Evolutionary conservation across 2,888 invertebrate genomes (phyloP), one percentile per base, ranked within the genome.

Genomic region (Andrena hattorfiana): DNA sequence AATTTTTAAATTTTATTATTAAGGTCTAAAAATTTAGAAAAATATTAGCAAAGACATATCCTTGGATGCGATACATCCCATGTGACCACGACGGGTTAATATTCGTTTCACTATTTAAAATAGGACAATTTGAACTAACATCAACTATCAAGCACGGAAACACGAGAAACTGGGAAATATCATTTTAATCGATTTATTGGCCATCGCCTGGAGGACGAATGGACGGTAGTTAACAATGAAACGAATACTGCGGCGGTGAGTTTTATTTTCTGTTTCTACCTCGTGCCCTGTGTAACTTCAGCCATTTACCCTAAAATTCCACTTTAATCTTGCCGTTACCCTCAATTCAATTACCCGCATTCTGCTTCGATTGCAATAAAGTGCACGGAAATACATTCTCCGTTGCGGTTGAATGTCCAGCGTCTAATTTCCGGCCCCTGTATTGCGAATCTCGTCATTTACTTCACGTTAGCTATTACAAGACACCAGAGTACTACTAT

Each of bases 291-390:
- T 64, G 56, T 51, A 49, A 70, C 51, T 67, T 26, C 10, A 26
- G 10, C 59, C 51, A 56, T 66, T 71, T 49, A 42, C 16, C 20
- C 16, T 16, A 69, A 59, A 63, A 62, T 76, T 72, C n/a, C 62
- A 30, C 35, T 68, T 49, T 59, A 62, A 48, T 59, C 48, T 77
- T 64, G 42, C 48, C 26, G 42, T 59, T 63, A 48, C 28, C 62
- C 67, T 51, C 62, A 56, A 83, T 83, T 72, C 72, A 79, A 75
- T 82, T 82, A 72, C 51, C 70, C 48, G 23, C 26, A 28, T 63
- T 54, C 60, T 68, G 63, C 72, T 74, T 75, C 78, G 66, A 68
- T 78, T 67, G 51, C 73, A 35, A 67, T 67, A 26, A 60, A 74
- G 67, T 48, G 56, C 70, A 51, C 48, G 73, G 67, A 68, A 68